Evolutionary conservation across 2,888 invertebrate genomes (phyloP).

Genomic region (Nipponacmea schrenckii): DNA sequence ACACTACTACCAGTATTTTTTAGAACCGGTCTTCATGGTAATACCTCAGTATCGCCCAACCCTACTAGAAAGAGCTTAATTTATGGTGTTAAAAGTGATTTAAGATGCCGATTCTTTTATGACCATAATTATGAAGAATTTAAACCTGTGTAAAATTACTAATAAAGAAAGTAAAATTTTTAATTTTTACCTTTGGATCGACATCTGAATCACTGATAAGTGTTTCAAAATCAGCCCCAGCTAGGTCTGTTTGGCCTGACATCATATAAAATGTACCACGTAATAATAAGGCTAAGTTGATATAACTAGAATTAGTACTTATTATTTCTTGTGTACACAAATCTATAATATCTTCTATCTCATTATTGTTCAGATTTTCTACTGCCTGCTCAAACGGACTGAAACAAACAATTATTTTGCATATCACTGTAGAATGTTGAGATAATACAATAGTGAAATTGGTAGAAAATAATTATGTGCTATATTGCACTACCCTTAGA

Average conservation of each 20-base stretch:
- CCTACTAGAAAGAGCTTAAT: no score
- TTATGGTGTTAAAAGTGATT: no score
- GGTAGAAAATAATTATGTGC: no score
- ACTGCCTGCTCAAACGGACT: slow-evolving; percentile 81
- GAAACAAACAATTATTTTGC: slow-evolving; percentile 31
- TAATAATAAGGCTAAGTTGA: slow-evolving; percentile 76
- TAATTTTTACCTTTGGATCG: slow-evolving; percentile 68
- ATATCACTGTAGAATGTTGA: not conserved
- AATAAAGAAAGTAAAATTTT: no score
- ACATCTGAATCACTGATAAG: slow-evolving; percentile 43
- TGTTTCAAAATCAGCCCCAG: slow-evolving; percentile 72
- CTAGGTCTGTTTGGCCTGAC: slow-evolving; percentile 71
- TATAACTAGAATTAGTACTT: slow-evolving; percentile 41
- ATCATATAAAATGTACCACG: slow-evolving; percentile 86
- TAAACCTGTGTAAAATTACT: no score
- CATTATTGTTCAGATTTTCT: slow-evolving; percentile 76
- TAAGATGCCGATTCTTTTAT: no score
- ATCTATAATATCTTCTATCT: slow-evolving; percentile 82
- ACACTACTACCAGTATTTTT: no score
- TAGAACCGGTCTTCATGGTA: no score
- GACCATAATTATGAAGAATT: no score
- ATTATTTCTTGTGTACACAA: slow-evolving; percentile 82
- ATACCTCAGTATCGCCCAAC: no score
- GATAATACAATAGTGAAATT: no score
- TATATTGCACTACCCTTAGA: no score